Conservation (phyloP, 2,888 invertebrate genomes). For the Netelia inedita region DNA sequence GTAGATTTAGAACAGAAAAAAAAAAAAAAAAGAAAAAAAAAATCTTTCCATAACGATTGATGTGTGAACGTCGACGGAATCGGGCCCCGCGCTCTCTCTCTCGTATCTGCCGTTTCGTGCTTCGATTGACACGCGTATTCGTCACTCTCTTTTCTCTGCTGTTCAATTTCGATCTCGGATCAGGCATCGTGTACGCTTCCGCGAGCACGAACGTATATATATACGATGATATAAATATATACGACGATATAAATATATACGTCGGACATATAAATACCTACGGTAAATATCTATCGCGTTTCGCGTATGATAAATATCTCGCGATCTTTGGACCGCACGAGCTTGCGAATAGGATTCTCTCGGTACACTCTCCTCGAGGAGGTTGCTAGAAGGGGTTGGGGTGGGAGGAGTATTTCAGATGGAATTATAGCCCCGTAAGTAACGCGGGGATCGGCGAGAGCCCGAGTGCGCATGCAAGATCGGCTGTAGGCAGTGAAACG, state of each 20-base stretch:
- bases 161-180: conserved; percentile 36
- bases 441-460: conserved; percentile 31
- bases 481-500: conserved; percentile 10
- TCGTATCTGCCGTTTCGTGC: conserved; percentile 30
- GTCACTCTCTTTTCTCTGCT: conserved; percentile 11
- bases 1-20: not conserved
- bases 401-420: conserved; percentile 12
- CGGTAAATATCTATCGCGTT: not conserved
- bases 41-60: not conserved
- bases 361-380: not conserved
- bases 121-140: conserved; percentile 35
- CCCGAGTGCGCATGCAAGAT: conserved; percentile 24
- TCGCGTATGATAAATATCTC: conserved; percentile 41
- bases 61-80: conserved; percentile 27
- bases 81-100: not conserved
- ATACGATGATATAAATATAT: not conserved
- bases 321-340: conserved; percentile 27
- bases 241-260: not conserved
- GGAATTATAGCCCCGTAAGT: conserved; percentile 50
- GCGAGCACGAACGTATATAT: conserved; percentile 3
- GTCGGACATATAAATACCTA: not conserved
- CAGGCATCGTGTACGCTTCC: conserved; percentile 17
- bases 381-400: too few relatives aligned
- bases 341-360: conserved; percentile 16
- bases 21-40: not conserved